Conservation (phyloP, 2,797 vertebrate genomes). For the Myoxocephalus aenaeus region DNA sequence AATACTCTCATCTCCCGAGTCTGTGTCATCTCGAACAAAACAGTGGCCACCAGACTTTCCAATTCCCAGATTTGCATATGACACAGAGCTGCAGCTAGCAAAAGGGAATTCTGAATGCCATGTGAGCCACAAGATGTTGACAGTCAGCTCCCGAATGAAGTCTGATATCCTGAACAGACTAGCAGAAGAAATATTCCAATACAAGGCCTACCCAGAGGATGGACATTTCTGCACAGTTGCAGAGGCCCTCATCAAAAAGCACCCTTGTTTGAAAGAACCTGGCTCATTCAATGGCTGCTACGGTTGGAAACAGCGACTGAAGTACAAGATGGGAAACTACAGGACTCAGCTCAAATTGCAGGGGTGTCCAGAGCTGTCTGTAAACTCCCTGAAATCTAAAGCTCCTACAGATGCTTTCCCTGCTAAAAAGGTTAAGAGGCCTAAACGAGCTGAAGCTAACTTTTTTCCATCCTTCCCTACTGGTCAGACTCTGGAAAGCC, state of each 20-base stretch:
- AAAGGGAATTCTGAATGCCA: no score
- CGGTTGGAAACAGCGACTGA: constrained; percentile 51
- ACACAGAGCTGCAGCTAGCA: no score
- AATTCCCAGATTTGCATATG: constrained; percentile 23
- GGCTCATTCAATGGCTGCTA: constrained; percentile 34
- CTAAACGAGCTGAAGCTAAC: constrained; percentile 47
- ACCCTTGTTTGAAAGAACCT: constrained; percentile 53
- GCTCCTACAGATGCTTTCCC: constrained; percentile 40
- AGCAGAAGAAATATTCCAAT: constrained; percentile 35
- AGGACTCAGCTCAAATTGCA: constrained; percentile 52
- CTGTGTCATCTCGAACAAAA: constrained; percentile 26
- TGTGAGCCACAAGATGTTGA: no score
- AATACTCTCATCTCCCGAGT: constrained; percentile 24
- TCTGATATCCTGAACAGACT: neutral
- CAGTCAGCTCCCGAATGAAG: no score
- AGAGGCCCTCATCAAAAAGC: constrained; percentile 50
- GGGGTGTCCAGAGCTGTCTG: constrained; percentile 38
- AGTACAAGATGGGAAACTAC: constrained; percentile 60
- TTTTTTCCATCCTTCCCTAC: constrained; percentile 37
- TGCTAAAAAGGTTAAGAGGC: constrained; percentile 43
- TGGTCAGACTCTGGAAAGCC: constrained; percentile 39
- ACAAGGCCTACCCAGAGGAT: constrained; percentile 43
- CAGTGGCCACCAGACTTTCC: constrained; percentile 19
- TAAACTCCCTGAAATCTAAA: constrained; percentile 43
- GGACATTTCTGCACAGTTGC: constrained; percentile 43